Conservation (phyloP, 1,140 invertebrate genomes). For the Cardiocondyla obscurior region DNA sequence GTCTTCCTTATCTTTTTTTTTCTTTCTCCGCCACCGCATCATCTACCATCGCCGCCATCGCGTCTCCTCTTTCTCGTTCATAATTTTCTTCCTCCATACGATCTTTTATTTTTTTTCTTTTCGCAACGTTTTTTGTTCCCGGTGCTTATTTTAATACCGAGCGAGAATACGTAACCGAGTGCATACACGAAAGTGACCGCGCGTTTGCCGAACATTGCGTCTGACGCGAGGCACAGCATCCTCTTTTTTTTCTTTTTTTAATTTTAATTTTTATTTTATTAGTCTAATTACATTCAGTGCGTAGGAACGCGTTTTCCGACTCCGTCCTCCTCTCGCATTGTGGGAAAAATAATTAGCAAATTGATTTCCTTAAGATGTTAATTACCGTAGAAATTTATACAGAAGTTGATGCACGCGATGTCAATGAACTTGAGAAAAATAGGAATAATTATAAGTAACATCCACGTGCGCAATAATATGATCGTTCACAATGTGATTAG, state of each 20-base stretch:
- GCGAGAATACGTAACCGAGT: slow-evolving; percentile 11
- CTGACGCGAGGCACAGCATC: background rate
- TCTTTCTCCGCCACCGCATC: slow-evolving; percentile 41
- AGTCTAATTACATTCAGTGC: too few relatives aligned
- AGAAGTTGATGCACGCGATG: background rate
- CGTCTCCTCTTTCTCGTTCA: slow-evolving; percentile 57
- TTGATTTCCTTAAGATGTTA: too few relatives aligned
- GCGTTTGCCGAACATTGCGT: background rate
- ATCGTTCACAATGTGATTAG: background rate
- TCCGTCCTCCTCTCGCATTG: too few relatives aligned
- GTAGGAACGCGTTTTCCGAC: too few relatives aligned
- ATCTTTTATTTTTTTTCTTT: too few relatives aligned
- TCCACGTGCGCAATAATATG: slow-evolving; percentile 1
- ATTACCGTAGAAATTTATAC: too few relatives aligned
- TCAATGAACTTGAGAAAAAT: too few relatives aligned
- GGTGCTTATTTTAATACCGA: slow-evolving; percentile 55
- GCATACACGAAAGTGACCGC: slow-evolving; percentile 28
- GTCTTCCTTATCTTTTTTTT: slow-evolving; percentile 33
- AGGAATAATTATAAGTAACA: background rate
- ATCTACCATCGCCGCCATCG: slow-evolving; percentile 55
- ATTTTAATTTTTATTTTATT: too few relatives aligned
- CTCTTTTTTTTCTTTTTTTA: background rate
- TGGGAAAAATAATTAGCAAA: too few relatives aligned
- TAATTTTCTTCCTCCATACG: slow-evolving; percentile 49
- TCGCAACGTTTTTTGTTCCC: slow-evolving; percentile 2